Percentiles rank a stretch among this genome's conserved stretches.
These are phyloP conservation scores for Tachina lurida DNA, from an alignment of 2,888 invertebrate species.

Conservation along the genomic window DNA sequence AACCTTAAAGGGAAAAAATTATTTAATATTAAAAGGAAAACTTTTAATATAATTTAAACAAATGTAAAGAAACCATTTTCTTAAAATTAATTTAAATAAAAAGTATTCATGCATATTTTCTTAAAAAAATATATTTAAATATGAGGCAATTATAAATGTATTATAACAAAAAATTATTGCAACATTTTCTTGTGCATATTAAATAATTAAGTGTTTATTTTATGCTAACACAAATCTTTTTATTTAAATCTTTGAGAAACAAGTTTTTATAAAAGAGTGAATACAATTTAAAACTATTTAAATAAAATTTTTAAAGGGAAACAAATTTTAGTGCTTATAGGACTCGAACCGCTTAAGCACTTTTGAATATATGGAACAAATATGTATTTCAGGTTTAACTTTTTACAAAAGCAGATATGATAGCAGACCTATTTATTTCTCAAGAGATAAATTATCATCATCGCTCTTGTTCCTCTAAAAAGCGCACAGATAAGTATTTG, in stretches of 20 bases:
- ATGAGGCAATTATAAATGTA: slow-evolving; percentile 21
- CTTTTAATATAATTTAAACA: slow-evolving; percentile 20
- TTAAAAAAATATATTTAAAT: slow-evolving; percentile 5
- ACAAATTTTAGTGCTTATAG: too few relatives aligned
- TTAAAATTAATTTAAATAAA: slow-evolving; percentile 23
- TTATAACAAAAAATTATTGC: not conserved
- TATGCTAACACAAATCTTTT: not conserved
- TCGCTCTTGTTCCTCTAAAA: too few relatives aligned
- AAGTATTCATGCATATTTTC: slow-evolving; percentile 46
- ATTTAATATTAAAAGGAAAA: not conserved
- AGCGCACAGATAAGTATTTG: too few relatives aligned
- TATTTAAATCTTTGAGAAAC: not conserved
- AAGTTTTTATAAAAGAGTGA: too few relatives aligned
- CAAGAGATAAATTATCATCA: too few relatives aligned
- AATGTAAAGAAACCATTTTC: slow-evolving; percentile 9
- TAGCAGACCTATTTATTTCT: too few relatives aligned
- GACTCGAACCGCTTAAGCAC: too few relatives aligned
- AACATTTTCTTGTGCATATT: not conserved
- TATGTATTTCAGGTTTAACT: too few relatives aligned
- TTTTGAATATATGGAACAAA: too few relatives aligned
- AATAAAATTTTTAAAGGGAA: not conserved
- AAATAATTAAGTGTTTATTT: slow-evolving; percentile 21
- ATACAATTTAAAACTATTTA: not conserved
- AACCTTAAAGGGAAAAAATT: slow-evolving; percentile 13
- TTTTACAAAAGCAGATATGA: too few relatives aligned